Base-by-base conservation (phyloP, 2,888 invertebrate species). In the Luffia ferchaultella region DNA sequence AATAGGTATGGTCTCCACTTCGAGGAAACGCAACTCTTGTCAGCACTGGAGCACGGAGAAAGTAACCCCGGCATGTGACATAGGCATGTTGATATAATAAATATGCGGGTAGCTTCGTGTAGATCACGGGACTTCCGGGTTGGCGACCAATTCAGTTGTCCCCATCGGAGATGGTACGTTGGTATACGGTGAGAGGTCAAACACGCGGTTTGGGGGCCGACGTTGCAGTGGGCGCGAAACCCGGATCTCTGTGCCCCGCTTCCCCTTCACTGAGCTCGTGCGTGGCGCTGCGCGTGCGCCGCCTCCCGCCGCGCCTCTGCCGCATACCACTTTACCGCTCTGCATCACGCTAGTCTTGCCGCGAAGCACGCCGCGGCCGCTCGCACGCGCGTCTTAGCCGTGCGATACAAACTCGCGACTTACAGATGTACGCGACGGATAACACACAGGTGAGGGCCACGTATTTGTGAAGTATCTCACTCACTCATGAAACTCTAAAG, bases 201-300 rank as follows among this genome's bases (percentile, higher is more conserved):
- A 52, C 49, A 51, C 51, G 53, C 50, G 48, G 49, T 50, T 51
- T 48, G 55, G 52, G 53, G 53, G 50, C 52, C 49, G 53, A 46
- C 50, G 48, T 48, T 45, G 46, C 49, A 46, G 46, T 48, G 49
- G 50, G 52, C 48, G 44, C 73, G 65, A 73, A 78, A 82, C 82
- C 82, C 82, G 82, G 82, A 82, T 80, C 80, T 62, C 63, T 58
- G 63, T 73, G 75, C 77, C 79, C 80, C 80, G 77, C 75, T 76
- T 77, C 80, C 80, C 80, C 82, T 80, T 80, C 80, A 79, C 82
- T 74, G 65, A 62, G 67, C 71, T 69, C 68, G 68, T 70, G 65
- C 70, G 67, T 68, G 70, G 70, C 71, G 70, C 71, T 69, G 68
- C 69, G 19, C 18, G 44, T 49, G 50, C 48, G 46, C 5, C 50